Percentiles rank a stretch among this genome's conserved stretches.
These are phyloP conservation scores for Eupithecia vulgata DNA, from an alignment of 2,888 invertebrate genomes.

Conservation along the genomic window DNA sequence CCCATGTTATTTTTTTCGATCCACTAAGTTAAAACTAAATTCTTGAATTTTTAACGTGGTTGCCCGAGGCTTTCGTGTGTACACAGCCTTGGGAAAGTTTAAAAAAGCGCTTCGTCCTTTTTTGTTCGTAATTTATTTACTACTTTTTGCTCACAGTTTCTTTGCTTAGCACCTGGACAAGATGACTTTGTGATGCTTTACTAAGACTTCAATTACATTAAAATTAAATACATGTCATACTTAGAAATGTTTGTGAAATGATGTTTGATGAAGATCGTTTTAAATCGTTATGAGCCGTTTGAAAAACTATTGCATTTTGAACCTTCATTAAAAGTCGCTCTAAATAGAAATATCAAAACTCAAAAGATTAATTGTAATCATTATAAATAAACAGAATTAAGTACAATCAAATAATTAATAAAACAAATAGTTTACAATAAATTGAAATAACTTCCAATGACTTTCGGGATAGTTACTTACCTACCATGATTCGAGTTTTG, in stretches of 20 bases:
- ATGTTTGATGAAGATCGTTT: no score
- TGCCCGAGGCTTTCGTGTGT: conserved; percentile 3
- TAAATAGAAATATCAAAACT: background rate
- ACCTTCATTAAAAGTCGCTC: background rate
- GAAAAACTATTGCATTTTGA: background rate
- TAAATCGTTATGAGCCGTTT: background rate
- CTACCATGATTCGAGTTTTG: no score
- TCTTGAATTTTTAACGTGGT: background rate
- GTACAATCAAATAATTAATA: no score
- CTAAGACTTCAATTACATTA: background rate
- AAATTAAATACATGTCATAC: background rate
- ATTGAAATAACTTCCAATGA: no score
- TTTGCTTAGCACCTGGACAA: background rate
- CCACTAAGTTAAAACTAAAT: background rate
- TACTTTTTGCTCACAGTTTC: conserved; percentile 2
- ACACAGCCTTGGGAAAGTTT: background rate
- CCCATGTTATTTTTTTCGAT: background rate
- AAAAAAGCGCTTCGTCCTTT: background rate
- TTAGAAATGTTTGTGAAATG: background rate
- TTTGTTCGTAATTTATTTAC: background rate
- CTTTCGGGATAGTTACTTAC: no score
- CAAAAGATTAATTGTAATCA: no score
- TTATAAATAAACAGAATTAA: no score
- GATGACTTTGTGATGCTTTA: background rate
- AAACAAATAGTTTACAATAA: no score